Conservation (phyloP, 2,888 invertebrate genomes). For the Oxyscelio sp. region DNA sequence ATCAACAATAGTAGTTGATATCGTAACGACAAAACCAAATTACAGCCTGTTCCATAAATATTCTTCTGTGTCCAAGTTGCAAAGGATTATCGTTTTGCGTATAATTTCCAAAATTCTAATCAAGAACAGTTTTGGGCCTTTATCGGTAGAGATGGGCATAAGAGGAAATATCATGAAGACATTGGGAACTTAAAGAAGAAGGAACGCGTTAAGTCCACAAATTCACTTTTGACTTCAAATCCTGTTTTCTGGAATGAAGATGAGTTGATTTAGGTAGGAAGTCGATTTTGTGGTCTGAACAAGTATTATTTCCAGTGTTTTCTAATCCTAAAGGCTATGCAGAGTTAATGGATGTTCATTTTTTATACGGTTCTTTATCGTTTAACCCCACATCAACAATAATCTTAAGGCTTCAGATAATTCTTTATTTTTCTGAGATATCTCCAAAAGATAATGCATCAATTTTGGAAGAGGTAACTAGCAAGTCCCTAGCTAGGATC, state of each 20-base stretch:
- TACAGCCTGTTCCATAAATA: neutral
- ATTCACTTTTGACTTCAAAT: neutral
- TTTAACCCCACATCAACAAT: too few species aligned
- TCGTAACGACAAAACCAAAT: neutral
- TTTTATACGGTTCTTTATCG: too few species aligned
- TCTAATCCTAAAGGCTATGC: too few species aligned
- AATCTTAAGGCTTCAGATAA: too few species aligned
- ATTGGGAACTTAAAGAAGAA: neutral
- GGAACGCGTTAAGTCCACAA: neutral
- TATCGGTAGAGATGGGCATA: neutral
- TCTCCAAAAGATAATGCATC: too few species aligned
- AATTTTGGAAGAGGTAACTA: too few species aligned
- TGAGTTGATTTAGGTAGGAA: neutral
- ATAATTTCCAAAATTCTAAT: neutral
- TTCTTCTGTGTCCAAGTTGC: neutral
- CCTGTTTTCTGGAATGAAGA: constrained; percentile 11
- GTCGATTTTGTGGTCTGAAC: neutral
- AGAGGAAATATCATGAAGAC: neutral
- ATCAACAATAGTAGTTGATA: neutral
- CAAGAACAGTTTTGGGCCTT: neutral
- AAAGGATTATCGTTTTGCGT: neutral
- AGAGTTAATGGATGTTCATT: too few species aligned
- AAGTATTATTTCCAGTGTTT: too few species aligned
- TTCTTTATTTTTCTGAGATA: too few species aligned
- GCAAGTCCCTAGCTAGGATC: too few species aligned